Evolutionary conservation across 2,888 invertebrate species (phyloP).

Genomic region (Eupithecia tripunctaria): DNA sequence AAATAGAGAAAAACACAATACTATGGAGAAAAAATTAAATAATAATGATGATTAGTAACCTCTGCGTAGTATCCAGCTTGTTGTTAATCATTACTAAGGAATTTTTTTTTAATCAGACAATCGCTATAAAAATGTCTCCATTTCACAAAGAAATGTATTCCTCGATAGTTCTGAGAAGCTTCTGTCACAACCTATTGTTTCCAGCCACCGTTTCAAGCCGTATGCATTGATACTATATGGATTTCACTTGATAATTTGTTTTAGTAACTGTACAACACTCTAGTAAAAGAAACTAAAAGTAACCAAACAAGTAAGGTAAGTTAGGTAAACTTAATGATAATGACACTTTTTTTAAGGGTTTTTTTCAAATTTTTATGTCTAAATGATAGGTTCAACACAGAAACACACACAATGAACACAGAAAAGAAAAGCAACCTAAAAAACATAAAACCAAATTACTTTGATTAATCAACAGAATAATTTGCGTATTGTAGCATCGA

Average conservation of each 20-base stretch:
- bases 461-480: neutral
- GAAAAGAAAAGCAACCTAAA: no score
- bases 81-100: neutral
- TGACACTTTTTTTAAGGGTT: no score
- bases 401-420: no score
- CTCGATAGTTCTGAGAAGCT: conserved; percentile 57
- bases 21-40: neutral
- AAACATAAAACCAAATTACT: neutral
- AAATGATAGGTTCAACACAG: no score
- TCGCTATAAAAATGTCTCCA: conserved; percentile 47
- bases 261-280: conserved; percentile 4
- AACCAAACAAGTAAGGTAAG: neutral
- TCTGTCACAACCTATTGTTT: conserved; percentile 70
- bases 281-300: neutral
- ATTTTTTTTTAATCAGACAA: no score
- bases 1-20: no score
- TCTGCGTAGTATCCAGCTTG: neutral
- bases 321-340: neutral
- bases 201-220: conserved; percentile 59
- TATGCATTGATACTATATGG: conserved; percentile 64
- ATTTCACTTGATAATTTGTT: conserved; percentile 22
- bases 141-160: conserved; percentile 53
- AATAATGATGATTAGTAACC: neutral
- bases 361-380: no score
- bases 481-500: neutral